Conservation (phyloP, 2,113 vertebrate genomes). For the Dicrurus megarhynchus region DNA sequence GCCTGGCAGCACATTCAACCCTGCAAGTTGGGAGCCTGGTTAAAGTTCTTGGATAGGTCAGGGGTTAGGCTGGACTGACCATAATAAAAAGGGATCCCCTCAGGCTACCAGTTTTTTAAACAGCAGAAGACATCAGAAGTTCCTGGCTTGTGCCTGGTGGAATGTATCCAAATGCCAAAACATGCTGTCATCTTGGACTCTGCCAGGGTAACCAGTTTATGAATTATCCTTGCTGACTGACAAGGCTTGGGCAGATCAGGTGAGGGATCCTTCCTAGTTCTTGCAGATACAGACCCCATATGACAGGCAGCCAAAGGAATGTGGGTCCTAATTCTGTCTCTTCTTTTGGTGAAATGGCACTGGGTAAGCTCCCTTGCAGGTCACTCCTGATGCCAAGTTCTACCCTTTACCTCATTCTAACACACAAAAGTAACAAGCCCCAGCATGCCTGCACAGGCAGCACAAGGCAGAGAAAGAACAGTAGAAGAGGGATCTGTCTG, state of each 20-base stretch:
- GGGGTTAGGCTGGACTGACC: background rate
- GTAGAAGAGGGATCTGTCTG: background rate
- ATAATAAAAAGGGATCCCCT: background rate
- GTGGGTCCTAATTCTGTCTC: background rate
- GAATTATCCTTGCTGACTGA: background rate
- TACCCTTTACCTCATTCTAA: background rate
- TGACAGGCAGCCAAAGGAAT: background rate
- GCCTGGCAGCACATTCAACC: background rate
- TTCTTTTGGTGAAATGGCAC: background rate
- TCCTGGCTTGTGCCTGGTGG: background rate
- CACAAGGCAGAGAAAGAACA: background rate
- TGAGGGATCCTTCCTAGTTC: background rate
- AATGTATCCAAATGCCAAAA: background rate
- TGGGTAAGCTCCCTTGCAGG: background rate
- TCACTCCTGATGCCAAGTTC: background rate
- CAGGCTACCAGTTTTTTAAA: background rate
- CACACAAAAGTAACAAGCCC: background rate
- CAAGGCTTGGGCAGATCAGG: background rate
- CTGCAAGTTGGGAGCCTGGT: background rate
- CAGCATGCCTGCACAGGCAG: background rate
- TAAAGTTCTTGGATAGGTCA: slow-evolving; percentile 25
- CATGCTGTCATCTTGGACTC: background rate
- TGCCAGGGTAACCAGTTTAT: background rate
- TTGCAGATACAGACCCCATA: background rate
- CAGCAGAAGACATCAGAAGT: background rate